These are phyloP conservation scores for Conus betulinus DNA, from an alignment of 1,140 invertebrate genomes.

Conservation along the genomic window DNA sequence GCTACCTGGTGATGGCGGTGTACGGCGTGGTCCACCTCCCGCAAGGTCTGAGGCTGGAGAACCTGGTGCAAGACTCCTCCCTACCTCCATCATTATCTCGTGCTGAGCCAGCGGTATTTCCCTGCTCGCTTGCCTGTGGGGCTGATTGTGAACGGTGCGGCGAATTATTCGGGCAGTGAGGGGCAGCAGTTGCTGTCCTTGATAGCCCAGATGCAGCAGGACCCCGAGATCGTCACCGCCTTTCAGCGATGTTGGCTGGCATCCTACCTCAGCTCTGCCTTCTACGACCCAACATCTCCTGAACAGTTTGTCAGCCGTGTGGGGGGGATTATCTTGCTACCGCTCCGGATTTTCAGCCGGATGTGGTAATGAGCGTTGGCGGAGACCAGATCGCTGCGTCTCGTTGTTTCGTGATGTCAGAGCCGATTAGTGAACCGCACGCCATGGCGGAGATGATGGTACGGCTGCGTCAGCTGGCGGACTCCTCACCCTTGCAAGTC, in stretches of 20 bases:
- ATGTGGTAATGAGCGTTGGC: constrained; percentile 83
- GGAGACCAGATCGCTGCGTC: constrained; percentile 85
- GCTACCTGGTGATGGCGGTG: constrained; percentile 89
- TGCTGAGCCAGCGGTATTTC: constrained; percentile 36
- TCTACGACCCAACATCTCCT: constrained; percentile 29
- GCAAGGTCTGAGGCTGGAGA: constrained; percentile 88
- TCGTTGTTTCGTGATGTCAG: constrained; percentile 53
- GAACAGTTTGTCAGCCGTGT: constrained; percentile 37
- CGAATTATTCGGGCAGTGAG: constrained; percentile 24
- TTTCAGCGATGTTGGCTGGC: constrained; percentile 43
- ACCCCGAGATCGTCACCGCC: constrained; percentile 19
- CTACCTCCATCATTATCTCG: constrained; percentile 57
- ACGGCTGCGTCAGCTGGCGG: constrained; percentile 55
- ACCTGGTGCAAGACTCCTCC: constrained; percentile 69
- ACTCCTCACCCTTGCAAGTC: constrained; percentile 49
- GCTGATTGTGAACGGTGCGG: constrained; percentile 32
- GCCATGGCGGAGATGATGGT: constrained; percentile 61
- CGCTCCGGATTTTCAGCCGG: constrained; percentile 80
- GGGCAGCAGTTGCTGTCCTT: constrained; percentile 36
- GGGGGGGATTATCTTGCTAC: constrained; percentile 75
- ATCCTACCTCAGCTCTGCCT: constrained; percentile 24
- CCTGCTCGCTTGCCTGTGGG: constrained; percentile 31
- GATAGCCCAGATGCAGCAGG: constrained; percentile 21
- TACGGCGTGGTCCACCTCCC: constrained; percentile 89
- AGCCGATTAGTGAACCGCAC: background rate